Percentiles rank a stretch among this genome's conserved stretches.
These are phyloP conservation scores for Acanthosoma haemorrhoidale DNA, from an alignment of 2,888 invertebrate genomes.

Conservation along the genomic window DNA sequence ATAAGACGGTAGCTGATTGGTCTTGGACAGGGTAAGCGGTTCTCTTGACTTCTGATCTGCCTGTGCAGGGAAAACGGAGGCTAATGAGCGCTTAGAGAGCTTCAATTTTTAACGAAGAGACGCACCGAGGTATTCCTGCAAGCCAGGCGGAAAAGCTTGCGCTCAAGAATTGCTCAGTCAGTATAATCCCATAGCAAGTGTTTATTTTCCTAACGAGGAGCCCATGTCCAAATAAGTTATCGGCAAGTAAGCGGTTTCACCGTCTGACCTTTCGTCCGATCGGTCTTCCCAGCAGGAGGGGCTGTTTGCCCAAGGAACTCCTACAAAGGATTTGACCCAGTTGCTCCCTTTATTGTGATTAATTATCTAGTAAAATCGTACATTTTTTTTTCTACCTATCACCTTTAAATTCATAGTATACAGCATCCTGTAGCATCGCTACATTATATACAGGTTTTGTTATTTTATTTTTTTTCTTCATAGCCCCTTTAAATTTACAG, in stretches of 20 bases:
- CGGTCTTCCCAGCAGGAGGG: neutral
- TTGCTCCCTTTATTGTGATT: no score
- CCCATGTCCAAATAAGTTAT: neutral
- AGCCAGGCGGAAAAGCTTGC: neutral
- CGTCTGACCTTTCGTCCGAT: neutral
- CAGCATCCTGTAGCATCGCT: no score
- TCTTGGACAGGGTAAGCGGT: neutral
- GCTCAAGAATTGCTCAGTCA: neutral
- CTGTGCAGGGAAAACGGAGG: neutral
- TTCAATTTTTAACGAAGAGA: neutral
- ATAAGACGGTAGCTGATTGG: neutral
- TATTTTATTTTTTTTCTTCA: no score
- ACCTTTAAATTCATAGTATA: no score
- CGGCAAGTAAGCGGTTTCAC: neutral
- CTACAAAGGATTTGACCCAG: no score
- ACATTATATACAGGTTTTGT: no score
- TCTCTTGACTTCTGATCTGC: neutral
- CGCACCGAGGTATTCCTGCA: neutral
- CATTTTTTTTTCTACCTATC: no score
- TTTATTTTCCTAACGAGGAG: neutral
- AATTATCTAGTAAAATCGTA: no score
- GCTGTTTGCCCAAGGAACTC: no score
- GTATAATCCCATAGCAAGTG: neutral
- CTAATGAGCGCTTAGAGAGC: neutral
- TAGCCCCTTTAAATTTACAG: no score